These are phyloP conservation scores for Egretta garzetta DNA, from an alignment of 2,113 vertebrate species.

Conservation along the genomic window DNA sequence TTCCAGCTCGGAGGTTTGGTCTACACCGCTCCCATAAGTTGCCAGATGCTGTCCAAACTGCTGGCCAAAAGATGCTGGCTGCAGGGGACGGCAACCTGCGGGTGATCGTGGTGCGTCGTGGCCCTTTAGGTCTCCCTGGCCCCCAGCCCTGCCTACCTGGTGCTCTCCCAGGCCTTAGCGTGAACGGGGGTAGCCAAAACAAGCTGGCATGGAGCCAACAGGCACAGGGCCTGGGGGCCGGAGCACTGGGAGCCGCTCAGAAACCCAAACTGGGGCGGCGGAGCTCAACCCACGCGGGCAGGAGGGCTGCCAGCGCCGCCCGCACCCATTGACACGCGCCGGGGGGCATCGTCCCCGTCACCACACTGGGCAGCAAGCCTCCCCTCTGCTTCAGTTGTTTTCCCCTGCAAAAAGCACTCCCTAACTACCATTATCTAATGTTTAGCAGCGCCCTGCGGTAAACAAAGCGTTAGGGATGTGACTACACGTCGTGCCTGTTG, in stretches of 20 bases:
- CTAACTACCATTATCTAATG: neutral
- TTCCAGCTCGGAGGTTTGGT: neutral
- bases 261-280: too few relatives aligned
- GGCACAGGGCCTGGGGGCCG: neutral
- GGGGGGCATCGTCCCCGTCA: neutral
- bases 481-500: fast-evolving
- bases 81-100: neutral
- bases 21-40: neutral
- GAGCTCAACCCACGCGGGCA: neutral
- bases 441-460: neutral
- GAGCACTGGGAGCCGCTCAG: neutral
- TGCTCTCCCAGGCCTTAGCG: neutral
- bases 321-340: fast-evolving
- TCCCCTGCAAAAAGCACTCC: neutral
- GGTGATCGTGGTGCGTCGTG: fast-evolving
- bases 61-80: neutral
- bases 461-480: neutral
- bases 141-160: neutral
- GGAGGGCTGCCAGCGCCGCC: neutral
- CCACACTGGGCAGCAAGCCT: neutral
- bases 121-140: neutral
- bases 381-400: neutral
- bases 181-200: neutral
- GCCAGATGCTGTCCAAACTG: neutral
- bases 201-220: neutral